These are phyloP conservation scores for Ichneumon xanthorius DNA, from an alignment of 2,888 invertebrate species.

Conservation along the genomic window DNA sequence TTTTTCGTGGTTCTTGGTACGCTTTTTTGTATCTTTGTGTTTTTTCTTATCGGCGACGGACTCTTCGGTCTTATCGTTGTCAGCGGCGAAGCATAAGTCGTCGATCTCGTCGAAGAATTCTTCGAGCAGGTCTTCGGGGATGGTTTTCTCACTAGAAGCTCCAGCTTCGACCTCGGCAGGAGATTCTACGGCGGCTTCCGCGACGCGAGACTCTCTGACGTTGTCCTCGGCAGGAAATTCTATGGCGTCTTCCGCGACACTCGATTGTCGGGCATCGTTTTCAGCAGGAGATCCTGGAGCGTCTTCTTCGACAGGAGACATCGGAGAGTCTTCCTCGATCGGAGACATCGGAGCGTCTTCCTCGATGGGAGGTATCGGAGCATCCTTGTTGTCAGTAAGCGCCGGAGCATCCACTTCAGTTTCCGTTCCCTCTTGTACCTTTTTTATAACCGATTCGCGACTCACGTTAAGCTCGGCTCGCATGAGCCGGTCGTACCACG, in stretches of 20 bases:
- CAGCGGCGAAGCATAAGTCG: slow-evolving; percentile 6
- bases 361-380: not conserved
- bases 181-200: not conserved
- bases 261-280: not conserved
- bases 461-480: slow-evolving; percentile 72
- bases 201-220: not conserved
- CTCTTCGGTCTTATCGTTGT: not conserved
- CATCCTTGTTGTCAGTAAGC: not conserved
- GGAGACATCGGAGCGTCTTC: slow-evolving; percentile 7
- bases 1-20: not conserved
- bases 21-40: not conserved
- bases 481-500: slow-evolving; percentile 74
- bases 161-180: not conserved
- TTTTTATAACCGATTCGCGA: slow-evolving; percentile 28
- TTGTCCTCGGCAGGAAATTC: not conserved
- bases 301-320: not conserved
- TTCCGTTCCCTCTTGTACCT: not conserved
- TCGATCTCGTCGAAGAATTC: slow-evolving; percentile 14
- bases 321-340: slow-evolving; percentile 1
- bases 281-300: not conserved
- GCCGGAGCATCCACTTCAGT: slow-evolving; percentile 3
- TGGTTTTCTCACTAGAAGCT: not conserved
- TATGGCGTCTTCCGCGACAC: not conserved
- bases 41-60: not conserved
- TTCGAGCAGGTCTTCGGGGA: not conserved